Conservation (phyloP, 2,113 vertebrate genomes). For the Cygnus buccinator region DNA sequence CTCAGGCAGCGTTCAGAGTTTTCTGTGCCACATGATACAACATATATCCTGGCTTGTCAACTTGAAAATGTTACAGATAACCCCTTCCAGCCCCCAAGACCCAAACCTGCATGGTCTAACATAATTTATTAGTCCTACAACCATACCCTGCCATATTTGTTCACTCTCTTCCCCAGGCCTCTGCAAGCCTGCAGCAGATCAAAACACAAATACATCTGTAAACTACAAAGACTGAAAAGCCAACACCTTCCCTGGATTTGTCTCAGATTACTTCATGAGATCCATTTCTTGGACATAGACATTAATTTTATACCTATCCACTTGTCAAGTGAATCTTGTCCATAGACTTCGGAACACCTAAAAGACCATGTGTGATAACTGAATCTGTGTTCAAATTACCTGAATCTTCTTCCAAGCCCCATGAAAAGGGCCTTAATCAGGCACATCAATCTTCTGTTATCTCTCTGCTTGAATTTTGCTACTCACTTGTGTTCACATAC, state of each 20-base stretch:
- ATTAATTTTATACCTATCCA: background rate
- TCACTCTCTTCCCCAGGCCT: background rate
- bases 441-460: background rate
- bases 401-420: background rate
- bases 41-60: background rate
- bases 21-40: background rate
- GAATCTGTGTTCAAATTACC: background rate
- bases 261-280: background rate
- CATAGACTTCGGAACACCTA: background rate
- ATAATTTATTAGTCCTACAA: background rate
- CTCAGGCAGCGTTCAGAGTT: background rate
- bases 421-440: background rate
- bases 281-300: background rate
- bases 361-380: background rate
- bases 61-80: background rate
- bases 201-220: background rate
- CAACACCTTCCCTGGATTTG: background rate
- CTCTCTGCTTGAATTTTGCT: background rate
- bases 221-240: background rate
- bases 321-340: background rate
- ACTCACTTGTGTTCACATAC: background rate
- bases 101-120: background rate
- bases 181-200: background rate
- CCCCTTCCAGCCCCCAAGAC: background rate
- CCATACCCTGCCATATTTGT: background rate